Conservation (phyloP, 2,113 vertebrate genomes). For the Gnathonemus echidnorhynchus region DNA sequence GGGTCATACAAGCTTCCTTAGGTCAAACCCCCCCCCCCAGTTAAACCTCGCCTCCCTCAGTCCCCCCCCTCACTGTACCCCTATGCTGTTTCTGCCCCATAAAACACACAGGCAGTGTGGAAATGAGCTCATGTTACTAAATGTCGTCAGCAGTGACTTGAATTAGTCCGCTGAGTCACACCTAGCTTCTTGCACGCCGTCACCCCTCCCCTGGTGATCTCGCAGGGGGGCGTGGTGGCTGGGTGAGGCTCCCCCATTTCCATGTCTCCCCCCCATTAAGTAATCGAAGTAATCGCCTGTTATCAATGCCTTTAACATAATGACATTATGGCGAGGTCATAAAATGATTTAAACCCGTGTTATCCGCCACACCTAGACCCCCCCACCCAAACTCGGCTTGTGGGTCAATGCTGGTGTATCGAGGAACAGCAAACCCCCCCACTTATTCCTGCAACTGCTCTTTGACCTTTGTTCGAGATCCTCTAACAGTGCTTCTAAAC, state of each 20-base stretch:
- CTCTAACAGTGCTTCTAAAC: too few relatives aligned
- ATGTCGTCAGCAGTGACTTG: not conserved
- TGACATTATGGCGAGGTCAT: conserved; percentile 35
- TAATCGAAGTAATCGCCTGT: conserved; percentile 35
- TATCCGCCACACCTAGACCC: conserved; percentile 26
- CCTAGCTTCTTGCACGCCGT: not conserved
- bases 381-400: conserved; percentile 5
- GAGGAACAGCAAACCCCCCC: not conserved
- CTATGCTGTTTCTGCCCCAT: not conserved
- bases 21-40: not conserved
- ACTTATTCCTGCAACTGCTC: not conserved
- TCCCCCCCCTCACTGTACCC: not conserved
- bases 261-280: not conserved
- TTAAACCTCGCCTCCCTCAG: not conserved
- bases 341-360: conserved; percentile 45
- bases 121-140: not conserved
- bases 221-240: not conserved
- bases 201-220: not conserved
- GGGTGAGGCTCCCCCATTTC: not conserved
- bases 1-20: not conserved
- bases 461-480: not conserved
- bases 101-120: not conserved
- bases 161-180: not conserved
- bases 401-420: not conserved
- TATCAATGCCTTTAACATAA: conserved; percentile 46